Evolutionary conservation across 2,888 invertebrate species (phyloP).

Genomic region (Sesamia inferens): DNA sequence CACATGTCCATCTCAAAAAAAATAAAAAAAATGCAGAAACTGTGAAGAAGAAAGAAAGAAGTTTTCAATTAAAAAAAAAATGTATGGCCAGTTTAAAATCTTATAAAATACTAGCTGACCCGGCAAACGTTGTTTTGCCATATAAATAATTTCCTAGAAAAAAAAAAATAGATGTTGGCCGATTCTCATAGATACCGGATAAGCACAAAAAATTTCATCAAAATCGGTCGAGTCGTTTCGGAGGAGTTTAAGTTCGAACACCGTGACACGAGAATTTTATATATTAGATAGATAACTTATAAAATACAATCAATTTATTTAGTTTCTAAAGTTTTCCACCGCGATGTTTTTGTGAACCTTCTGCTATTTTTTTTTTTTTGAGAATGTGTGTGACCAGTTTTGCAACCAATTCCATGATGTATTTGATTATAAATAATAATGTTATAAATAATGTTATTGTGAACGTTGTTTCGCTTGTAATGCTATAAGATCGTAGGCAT

Average conservation of each 20-base stretch:
- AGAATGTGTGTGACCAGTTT: slow-evolving; percentile 23
- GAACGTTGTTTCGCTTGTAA: slow-evolving; percentile 29
- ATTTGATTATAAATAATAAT: slow-evolving; percentile 48
- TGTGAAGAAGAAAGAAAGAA: no score
- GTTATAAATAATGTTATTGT: slow-evolving; percentile 56
- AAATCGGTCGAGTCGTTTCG: no score
- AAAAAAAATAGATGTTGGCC: no score
- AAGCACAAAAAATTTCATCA: no score
- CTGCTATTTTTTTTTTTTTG: slow-evolving; percentile 13
- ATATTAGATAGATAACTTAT: neutral
- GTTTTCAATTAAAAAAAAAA: neutral
- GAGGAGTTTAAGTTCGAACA: no score
- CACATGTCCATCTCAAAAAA: no score
- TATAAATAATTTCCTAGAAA: neutral
- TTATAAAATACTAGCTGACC: neutral
- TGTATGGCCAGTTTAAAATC: neutral
- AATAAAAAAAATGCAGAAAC: no score
- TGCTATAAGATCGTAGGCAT: slow-evolving; percentile 20
- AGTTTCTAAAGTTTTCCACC: neutral
- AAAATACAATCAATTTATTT: neutral
- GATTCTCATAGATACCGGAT: no score
- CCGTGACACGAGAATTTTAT: no score
- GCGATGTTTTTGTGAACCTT: slow-evolving; percentile 25
- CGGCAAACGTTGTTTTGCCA: no score
- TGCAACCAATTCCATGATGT: slow-evolving; percentile 20